phyloP scores from a whole-genome alignment of 1,140 invertebrate species.

The Aphidius gifuensis region DNA sequence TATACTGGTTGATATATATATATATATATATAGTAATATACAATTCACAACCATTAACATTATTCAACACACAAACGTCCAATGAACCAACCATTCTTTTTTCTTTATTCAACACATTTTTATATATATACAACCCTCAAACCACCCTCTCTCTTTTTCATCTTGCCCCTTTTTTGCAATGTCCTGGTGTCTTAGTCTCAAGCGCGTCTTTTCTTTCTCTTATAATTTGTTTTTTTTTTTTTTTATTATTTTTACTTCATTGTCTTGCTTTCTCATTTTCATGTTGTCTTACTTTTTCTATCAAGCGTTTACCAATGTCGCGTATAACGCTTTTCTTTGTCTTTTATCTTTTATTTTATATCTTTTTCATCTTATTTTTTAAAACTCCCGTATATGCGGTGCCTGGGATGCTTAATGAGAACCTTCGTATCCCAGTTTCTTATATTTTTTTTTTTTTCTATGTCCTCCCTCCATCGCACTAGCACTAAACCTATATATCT shows the following conservation, averaged over 20 bases:
- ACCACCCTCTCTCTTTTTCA: constrained; percentile 19
- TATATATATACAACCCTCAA: neutral
- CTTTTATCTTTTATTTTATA: constrained; percentile 38
- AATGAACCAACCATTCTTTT: too few species aligned
- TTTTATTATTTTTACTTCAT: constrained; percentile 3
- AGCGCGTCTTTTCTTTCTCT: constrained; percentile 18
- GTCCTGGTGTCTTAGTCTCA: constrained; percentile 20
- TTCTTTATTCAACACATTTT: too few species aligned
- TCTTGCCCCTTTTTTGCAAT: constrained; percentile 25
- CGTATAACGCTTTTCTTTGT: constrained; percentile 18
- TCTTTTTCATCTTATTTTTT: constrained; percentile 47
- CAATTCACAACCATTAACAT: constrained; percentile 19
- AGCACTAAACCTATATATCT: neutral
- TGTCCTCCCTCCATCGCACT: constrained; percentile 28
- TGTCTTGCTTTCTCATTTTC: neutral
- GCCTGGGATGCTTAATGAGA: constrained; percentile 55
- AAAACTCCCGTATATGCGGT: constrained; percentile 42
- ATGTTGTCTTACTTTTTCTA: neutral
- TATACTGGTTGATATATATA: too few species aligned
- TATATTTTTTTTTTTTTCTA: constrained; percentile 17
- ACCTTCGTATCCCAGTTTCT: constrained; percentile 41
- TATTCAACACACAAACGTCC: constrained; percentile 20
- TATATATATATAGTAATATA: constrained; percentile 11
- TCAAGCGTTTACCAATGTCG: neutral
- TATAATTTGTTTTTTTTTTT: constrained; percentile 5